These are phyloP conservation scores for Mixornis gularis DNA, from an alignment of 2,113 vertebrate species.

Conservation along the genomic window DNA sequence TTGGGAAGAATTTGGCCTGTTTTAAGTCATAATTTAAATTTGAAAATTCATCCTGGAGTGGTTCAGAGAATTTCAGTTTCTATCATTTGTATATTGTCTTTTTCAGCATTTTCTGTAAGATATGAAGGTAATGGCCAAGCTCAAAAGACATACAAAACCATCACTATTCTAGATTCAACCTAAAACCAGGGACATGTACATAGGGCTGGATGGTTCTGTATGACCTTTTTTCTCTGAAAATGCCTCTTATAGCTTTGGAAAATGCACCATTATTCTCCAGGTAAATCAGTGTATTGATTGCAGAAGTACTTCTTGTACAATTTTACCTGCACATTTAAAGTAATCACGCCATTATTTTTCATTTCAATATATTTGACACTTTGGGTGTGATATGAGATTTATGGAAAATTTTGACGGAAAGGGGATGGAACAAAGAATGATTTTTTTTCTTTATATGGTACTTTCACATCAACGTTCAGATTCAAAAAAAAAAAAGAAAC, in stretches of 20 bases:
- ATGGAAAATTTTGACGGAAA: neutral
- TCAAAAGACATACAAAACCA: neutral
- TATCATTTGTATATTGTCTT: neutral
- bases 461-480: neutral
- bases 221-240: neutral
- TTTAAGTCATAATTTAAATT: neutral
- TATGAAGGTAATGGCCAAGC: neutral
- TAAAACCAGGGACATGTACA: neutral
- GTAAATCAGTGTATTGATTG: neutral
- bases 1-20: neutral
- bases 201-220: neutral
- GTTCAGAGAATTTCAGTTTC: neutral
- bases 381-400: neutral
- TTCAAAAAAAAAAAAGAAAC: neutral
- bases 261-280: neutral
- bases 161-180: neutral
- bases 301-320: neutral
- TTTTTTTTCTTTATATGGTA: neutral
- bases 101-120: neutral
- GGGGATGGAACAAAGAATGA: rapidly evolving
- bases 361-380: neutral
- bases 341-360: neutral
- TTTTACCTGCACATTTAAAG: neutral
- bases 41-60: neutral
- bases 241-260: neutral